phyloP scores from a whole-genome alignment of 2,888 invertebrate genomes.

The Pollenia angustigena region DNA sequence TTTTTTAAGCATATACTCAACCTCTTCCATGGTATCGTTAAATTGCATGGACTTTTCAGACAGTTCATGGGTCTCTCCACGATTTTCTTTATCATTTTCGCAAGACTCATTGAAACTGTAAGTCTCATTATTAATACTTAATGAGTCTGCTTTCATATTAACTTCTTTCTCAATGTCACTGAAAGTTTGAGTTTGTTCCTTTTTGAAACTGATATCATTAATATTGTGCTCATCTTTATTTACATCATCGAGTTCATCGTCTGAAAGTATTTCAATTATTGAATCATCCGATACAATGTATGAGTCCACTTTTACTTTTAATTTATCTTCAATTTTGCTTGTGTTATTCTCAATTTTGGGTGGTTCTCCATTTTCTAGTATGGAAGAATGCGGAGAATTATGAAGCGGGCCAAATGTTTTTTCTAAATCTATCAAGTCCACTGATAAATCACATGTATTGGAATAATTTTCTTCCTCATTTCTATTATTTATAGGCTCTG shows the following conservation, averaged over 20 bases:
- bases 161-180: constrained; percentile 58
- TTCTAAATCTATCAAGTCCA: constrained; percentile 77
- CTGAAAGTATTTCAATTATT: constrained; percentile 77
- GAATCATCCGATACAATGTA: constrained; percentile 73
- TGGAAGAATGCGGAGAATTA: constrained; percentile 34
- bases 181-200: not conserved
- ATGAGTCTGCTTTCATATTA: not conserved
- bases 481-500: not conserved
- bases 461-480: constrained; percentile 20
- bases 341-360: constrained; percentile 14
- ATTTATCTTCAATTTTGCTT: constrained; percentile 9
- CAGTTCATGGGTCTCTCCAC: constrained; percentile 19
- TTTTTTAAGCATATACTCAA: constrained; percentile 83
- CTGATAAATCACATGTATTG: constrained; percentile 71
- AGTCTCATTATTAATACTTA: constrained; percentile 35
- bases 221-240: constrained; percentile 12
- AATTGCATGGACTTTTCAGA: constrained; percentile 79
- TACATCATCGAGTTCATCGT: constrained; percentile 65
- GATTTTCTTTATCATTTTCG: constrained; percentile 77
- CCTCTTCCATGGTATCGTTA: constrained; percentile 84
- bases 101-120: constrained; percentile 24
- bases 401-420: constrained; percentile 66
- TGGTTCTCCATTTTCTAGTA: not conserved
- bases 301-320: not conserved
- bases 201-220: not conserved